Base-by-base conservation (phyloP, 1,140 invertebrate genomes). In the Zaprionus davidi region DNA sequence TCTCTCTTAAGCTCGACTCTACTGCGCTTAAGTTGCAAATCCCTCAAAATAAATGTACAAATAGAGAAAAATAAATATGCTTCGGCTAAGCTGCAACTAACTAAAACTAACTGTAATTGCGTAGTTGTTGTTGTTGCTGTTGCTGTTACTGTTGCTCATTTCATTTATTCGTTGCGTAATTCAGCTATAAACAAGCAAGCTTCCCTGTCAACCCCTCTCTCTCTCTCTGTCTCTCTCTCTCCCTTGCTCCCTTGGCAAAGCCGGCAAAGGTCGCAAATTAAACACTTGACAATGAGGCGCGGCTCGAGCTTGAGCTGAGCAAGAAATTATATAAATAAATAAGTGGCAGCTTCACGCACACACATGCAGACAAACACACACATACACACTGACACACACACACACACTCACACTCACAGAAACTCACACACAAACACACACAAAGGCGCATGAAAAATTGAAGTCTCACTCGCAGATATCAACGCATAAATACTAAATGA, bases 401-500 rank as follows among this genome's bases (percentile, higher is more conserved):
- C 20, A 51, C n/a, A 36, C 31, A 41, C 15, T 17, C 17, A 38
- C 15, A 55, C 28, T 41, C 31, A 41, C 5, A 17, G 15, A 41
- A 6, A 28, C n/a, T 49, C n/a, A 56, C 31, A 41, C 15, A 24
- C 17, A 38, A 15, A 55, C n/a, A 56, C 31, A 41, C 15, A 24
- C 17, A 38, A 15, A 55, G 24, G 72, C 79, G 66, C 59, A 74
- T 79, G 65, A 67, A 73, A 88, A 88, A 88, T 87, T 88, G 74
- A 87, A 88, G 71, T 78, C 84, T 87, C 71, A 81, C 73, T 83
- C 78, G 70, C 81, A 88, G 84, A 88, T 87, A 88, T 87, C 84
- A 87, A 88, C 84, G 78, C 81, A 88, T 88, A 87, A 87, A 87
- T 87, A 87, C 72, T 83, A 83, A 78, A 87, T 88, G 81, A 79